phyloP scores from a whole-genome alignment of 1,140 invertebrate species.

The Zaprionus kolodkinae region DNA sequence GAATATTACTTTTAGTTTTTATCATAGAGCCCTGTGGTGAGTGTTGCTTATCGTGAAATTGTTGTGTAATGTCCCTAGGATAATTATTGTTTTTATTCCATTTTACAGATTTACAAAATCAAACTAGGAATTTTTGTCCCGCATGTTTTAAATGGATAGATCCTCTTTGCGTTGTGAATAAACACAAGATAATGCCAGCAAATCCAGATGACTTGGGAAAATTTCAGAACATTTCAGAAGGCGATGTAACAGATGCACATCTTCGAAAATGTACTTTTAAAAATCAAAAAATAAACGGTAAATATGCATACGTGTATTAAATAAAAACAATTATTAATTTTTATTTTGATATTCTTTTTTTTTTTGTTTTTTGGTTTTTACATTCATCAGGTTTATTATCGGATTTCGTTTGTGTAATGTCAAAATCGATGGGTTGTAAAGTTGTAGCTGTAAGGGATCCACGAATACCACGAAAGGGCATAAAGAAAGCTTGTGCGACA shows the following conservation, averaged over 20 bases:
- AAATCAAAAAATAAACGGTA: constrained; percentile 1
- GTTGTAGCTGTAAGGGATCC: background rate
- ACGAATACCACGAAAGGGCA: background rate
- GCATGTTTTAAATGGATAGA: constrained; percentile 9
- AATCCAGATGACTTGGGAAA: background rate
- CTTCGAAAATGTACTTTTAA: background rate
- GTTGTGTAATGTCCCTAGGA: background rate
- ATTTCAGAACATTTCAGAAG: background rate
- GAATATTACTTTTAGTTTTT: background rate
- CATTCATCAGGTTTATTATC: background rate
- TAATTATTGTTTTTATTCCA: background rate
- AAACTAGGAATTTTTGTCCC: background rate
- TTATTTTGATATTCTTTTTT: background rate
- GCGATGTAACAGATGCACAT: background rate
- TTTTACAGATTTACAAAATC: background rate
- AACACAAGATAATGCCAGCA: too few species aligned
- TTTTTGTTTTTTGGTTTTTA: background rate
- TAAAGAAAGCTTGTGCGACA: background rate
- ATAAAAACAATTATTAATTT: too few species aligned
- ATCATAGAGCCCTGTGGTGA: background rate
- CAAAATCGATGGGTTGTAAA: background rate
- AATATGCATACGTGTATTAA: too few species aligned
- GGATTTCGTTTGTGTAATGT: background rate
- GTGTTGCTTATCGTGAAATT: background rate
- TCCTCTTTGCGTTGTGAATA: background rate